Conservation (phyloP, 2,888 invertebrate species). For the Esperia sulphurella region DNA sequence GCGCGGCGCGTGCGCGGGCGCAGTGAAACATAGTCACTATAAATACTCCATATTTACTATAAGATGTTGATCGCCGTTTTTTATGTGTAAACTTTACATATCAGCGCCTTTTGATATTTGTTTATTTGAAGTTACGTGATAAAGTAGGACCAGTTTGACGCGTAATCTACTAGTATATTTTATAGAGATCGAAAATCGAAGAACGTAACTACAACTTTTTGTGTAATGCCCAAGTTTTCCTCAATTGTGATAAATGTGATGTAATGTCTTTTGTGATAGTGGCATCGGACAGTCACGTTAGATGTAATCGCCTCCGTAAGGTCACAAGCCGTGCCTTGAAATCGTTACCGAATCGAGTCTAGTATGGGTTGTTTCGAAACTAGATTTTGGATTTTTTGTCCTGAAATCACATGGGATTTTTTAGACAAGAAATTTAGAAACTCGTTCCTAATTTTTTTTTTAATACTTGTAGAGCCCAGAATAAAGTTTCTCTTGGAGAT, state of each 20-base stretch:
- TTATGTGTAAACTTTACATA: constrained; percentile 32
- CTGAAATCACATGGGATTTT: too few species aligned
- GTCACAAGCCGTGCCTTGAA: constrained; percentile 48
- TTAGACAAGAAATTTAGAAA: too few species aligned
- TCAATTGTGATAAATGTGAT: constrained; percentile 75
- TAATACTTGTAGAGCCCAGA: too few species aligned
- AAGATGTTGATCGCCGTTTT: constrained; percentile 14
- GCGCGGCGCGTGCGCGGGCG: constrained; percentile 18
- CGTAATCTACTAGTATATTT: constrained; percentile 5
- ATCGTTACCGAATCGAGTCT: constrained; percentile 51
- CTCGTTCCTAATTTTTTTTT: too few species aligned
- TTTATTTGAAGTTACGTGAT: constrained; percentile 12
- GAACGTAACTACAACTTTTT: constrained; percentile 18
- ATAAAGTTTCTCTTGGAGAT: too few species aligned
- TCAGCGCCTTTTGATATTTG: constrained; percentile 29
- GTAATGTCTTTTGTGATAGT: constrained; percentile 74
- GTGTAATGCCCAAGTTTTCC: constrained; percentile 51
- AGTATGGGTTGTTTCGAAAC: not conserved
- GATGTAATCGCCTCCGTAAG: constrained; percentile 55
- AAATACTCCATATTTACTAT: constrained; percentile 42
- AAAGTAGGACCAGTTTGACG: constrained; percentile 11
- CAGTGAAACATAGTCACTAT: constrained; percentile 18
- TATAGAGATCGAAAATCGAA: constrained; percentile 26
- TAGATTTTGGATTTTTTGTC: too few species aligned
- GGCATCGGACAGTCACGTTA: constrained; percentile 71